These are phyloP conservation scores for Muscina levida DNA, from an alignment of 2,888 invertebrate species.

Conservation along the genomic window DNA sequence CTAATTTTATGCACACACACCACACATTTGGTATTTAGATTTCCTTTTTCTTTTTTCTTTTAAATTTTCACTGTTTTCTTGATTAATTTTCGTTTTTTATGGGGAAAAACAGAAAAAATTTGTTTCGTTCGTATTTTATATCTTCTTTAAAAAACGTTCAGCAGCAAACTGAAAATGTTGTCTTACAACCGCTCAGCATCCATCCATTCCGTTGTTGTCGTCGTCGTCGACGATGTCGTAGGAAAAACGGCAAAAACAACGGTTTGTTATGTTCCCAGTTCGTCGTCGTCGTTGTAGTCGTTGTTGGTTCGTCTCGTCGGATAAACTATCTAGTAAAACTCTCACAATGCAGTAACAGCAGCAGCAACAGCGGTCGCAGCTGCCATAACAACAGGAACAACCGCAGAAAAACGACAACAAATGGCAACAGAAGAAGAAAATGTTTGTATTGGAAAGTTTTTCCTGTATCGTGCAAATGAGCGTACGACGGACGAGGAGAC, in stretches of 20 bases:
- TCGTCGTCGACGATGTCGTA: constrained; percentile 13
- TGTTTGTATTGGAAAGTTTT: constrained; percentile 57
- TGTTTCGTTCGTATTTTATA: constrained; percentile 49
- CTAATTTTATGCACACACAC: too few relatives aligned
- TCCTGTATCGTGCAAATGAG: constrained; percentile 44
- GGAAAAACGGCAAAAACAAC: constrained; percentile 37
- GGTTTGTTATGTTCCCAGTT: constrained; percentile 48
- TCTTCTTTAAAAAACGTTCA: constrained; percentile 65
- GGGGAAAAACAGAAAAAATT: constrained; percentile 19
- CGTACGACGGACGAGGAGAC: background rate
- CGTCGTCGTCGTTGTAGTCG: too few relatives aligned
- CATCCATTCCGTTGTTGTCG: constrained; percentile 43
- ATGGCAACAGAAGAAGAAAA: constrained; percentile 28
- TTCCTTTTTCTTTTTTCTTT: background rate
- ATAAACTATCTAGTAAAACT: constrained; percentile 46
- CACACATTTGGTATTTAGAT: too few relatives aligned
- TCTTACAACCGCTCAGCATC: constrained; percentile 61
- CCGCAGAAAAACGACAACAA: constrained; percentile 28
- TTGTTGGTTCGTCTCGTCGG: constrained; percentile 29
- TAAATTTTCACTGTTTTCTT: constrained; percentile 9
- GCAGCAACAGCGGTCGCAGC: constrained; percentile 9
- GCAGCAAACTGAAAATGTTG: constrained; percentile 65
- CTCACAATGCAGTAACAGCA: constrained; percentile 47
- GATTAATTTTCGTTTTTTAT: constrained; percentile 1
- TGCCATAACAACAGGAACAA: constrained; percentile 13